These are phyloP conservation scores for Halisarca cf. caerulea DNA, from an alignment of 37 sponge, comb jelly and placozoan genomes.

Conservation along the genomic window DNA sequence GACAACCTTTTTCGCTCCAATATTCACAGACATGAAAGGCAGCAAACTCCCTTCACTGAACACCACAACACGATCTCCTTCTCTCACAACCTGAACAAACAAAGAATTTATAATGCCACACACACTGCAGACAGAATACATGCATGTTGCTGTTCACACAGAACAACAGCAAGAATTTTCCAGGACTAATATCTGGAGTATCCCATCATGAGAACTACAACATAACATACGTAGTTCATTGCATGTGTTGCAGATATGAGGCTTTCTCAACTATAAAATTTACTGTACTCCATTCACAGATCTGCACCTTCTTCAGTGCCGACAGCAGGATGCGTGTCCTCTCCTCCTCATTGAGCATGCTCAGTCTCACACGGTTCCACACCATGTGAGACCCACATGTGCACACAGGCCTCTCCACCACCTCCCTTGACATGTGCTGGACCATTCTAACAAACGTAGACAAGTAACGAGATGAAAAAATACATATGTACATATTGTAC, in stretches of 20 bases:
- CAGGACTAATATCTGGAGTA: too few species aligned
- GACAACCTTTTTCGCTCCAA: constrained; percentile 31
- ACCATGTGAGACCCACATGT: constrained; percentile 72
- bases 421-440: too few species aligned
- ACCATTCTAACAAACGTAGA: too few species aligned
- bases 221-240: too few species aligned
- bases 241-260: too few species aligned
- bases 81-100: neutral
- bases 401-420: constrained; percentile 51
- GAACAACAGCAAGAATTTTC: too few species aligned
- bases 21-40: constrained; percentile 30
- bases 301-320: constrained; percentile 42
- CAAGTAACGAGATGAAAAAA: too few species aligned
- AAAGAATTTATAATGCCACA: too few species aligned
- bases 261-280: too few species aligned
- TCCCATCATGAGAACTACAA: too few species aligned
- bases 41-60: constrained; percentile 37
- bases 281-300: neutral
- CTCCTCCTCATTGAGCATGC: constrained; percentile 62
- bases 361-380: constrained; percentile 57
- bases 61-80: neutral
- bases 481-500: neutral
- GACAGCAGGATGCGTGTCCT: neutral
- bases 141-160: too few species aligned
- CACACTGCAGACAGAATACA: too few species aligned